Evolutionary conservation across 2,888 invertebrate species (phyloP), one percentile per base, ranked within the genome.

Genomic region (Pristionchus maxplancki): DNA sequence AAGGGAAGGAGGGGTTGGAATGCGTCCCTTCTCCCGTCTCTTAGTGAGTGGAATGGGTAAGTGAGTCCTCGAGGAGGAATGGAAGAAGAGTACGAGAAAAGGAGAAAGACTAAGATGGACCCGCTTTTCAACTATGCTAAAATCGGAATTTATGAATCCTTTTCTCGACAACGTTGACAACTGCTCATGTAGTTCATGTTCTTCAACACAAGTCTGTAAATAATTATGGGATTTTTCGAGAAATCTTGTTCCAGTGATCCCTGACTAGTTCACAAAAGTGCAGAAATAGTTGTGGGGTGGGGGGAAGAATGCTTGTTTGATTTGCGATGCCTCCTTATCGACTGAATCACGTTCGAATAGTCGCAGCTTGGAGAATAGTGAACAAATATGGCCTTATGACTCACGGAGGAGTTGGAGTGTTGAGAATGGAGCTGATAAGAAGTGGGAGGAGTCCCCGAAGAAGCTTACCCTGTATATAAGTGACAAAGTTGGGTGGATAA

Each of bases 271-370:
- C 44, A 44, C 78, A 44, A 44, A 78, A 78, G 78, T 44, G 78
- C 78, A 48, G 78, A 78, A 48, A 31, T 17, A 37, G 37, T 74
- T 74, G 71, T 11, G 48, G 67, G 71, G 78, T n/a, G 28, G 15
- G 28, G 28, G 28, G 15, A 4, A 9, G 44, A 44, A 37, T 58
- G 24, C 67, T 44, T 78, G 78, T 78, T 78, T 78, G 78, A 48
- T 44, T 48, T 78, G 44, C 44, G 44, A 48, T 78, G 78, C 44
- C 78, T 78, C 44, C 78, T 78, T 78, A 78, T 78, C 78, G n/a
- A 78, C 78, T 78, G 78, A 78, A 34, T 78, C 78, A 78, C 78
- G 78, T 48, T 78, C 78, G 78, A 78, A 78, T 44, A 44, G 44
- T 78, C 78, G 78, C 78, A 78, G 78, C 28, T 78, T 44, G 44